Base-by-base conservation (phyloP, 2,888 invertebrate species). In the Andrena flavipes region DNA sequence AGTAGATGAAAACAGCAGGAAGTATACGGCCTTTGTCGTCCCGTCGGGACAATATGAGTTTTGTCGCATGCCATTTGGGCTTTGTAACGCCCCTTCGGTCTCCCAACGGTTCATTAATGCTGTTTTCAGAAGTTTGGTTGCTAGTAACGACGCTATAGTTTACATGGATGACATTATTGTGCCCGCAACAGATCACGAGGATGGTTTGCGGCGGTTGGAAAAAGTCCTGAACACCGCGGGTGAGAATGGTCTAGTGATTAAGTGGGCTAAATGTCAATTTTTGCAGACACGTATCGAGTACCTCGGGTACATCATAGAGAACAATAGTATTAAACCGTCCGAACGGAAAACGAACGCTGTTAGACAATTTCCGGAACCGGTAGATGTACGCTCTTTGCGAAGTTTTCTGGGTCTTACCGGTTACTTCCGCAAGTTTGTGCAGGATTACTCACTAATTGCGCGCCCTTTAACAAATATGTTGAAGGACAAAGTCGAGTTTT, bases 381-480 rank as follows among this genome's bases (percentile, higher is more conserved):
- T 16, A 29, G 29, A n/a, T 30, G 29, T 71, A 8, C 42, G 48
- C 10, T 13, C 8, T 74, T 74, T 54, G 56, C 51, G 7, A 56
- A 64, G 1, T 64, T 88, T 88, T 60, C 51, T 89, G 1, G 87
- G 85, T 0, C 62, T 89, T 1, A 84, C 81, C 2, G 83, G 84
- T 0, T 88, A 87, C 73, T 86, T 87, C 13, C 49, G 88, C 0
- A 88, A 87, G n/a, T 88, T 87, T 35, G 76, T 87, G 4, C 72
- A 73, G 0, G 54, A 70, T 16, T 89, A 81, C 62, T 75, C 87
- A 0, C 20, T 73, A 3, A 90, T 88, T 30, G 89, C 90, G 6
- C 82, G 82, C 60, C 91, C 91, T 5, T 74, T 92, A 33, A 89
- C 87, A 4, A 73, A 90, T 29, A 33, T 91, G 10, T 78, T 89